Conservation (phyloP, 2,888 invertebrate species). For the Dryomyza anilis region DNA sequence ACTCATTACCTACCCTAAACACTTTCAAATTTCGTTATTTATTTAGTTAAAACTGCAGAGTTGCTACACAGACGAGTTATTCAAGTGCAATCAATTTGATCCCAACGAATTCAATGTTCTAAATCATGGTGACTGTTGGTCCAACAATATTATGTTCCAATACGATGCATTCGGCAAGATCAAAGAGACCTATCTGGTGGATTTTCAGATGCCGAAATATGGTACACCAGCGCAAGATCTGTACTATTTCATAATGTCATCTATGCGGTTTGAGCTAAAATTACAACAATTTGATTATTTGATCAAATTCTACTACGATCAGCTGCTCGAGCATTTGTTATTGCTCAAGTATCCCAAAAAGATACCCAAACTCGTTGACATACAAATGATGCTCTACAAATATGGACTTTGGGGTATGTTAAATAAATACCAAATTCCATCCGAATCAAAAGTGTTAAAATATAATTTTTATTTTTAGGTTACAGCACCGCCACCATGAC, state of each 20-base stretch:
- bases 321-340: conserved; percentile 44
- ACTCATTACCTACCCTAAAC: too few relatives aligned
- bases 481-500: conserved; percentile 40
- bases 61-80: conserved; percentile 30
- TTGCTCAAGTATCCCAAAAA: conserved; percentile 46
- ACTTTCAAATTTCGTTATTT: too few relatives aligned
- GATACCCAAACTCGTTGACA: conserved; percentile 46
- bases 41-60: conserved; percentile 28
- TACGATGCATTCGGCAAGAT: conserved; percentile 42
- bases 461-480: conserved; percentile 32
- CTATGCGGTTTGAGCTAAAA: conserved; percentile 49
- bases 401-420: conserved; percentile 48
- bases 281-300: conserved; percentile 52
- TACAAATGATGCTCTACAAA: conserved; percentile 45
- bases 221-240: conserved; percentile 50
- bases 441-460: not conserved
- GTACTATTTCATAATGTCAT: conserved; percentile 50
- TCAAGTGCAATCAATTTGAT: conserved; percentile 30
- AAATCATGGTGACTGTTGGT: conserved; percentile 52
- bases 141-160: conserved; percentile 52
- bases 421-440: not conserved
- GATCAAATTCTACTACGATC: conserved; percentile 50
- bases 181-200: conserved; percentile 47
- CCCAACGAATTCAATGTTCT: conserved; percentile 49
- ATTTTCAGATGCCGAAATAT: conserved; percentile 50